Evolutionary conservation across 2,888 invertebrate genomes (phyloP).

Genomic region (Eremobia ochroleuca): DNA sequence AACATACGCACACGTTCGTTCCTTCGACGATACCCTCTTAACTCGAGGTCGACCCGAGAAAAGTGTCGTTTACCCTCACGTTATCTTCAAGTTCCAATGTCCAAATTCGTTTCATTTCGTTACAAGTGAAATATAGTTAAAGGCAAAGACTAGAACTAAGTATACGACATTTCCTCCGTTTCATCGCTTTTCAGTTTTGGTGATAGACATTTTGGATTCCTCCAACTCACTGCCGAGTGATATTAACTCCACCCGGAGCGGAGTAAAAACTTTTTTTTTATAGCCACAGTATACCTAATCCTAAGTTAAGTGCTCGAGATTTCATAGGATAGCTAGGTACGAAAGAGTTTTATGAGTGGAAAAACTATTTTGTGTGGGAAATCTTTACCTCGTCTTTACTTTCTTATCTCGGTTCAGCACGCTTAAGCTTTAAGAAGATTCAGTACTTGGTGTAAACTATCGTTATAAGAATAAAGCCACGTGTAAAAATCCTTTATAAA

Average conservation of each 20-base stretch:
- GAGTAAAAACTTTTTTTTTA: conserved; percentile 56
- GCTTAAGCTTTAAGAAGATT: conserved; percentile 45
- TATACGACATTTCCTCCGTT: conserved; percentile 67
- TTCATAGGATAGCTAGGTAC: conserved; percentile 55
- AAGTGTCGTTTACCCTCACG: conserved; percentile 74
- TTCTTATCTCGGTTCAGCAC: conserved; percentile 45
- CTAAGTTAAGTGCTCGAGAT: conserved; percentile 49
- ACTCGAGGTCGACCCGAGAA: conserved; percentile 71
- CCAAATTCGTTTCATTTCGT: conserved; percentile 77
- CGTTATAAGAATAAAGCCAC: conserved; percentile 16
- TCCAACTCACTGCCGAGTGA: conserved; percentile 38
- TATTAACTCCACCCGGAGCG: conserved; percentile 49
- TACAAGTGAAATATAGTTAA: conserved; percentile 76
- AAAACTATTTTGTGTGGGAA: conserved; percentile 49
- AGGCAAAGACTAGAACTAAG: conserved; percentile 67
- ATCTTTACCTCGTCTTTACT: conserved; percentile 41
- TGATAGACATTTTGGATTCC: conserved; percentile 48
- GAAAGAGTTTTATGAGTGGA: conserved; percentile 53
- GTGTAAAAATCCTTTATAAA: background rate
- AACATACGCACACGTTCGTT: conserved; percentile 61
- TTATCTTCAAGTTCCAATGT: conserved; percentile 75
- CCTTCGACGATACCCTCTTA: conserved; percentile 71
- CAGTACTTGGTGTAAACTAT: conserved; percentile 45
- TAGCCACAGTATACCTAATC: conserved; percentile 51
- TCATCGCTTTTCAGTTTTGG: conserved; percentile 65